These are phyloP conservation scores for Gorsachius magnificus DNA, from an alignment of 2,797 vertebrate species.

Conservation along the genomic window DNA sequence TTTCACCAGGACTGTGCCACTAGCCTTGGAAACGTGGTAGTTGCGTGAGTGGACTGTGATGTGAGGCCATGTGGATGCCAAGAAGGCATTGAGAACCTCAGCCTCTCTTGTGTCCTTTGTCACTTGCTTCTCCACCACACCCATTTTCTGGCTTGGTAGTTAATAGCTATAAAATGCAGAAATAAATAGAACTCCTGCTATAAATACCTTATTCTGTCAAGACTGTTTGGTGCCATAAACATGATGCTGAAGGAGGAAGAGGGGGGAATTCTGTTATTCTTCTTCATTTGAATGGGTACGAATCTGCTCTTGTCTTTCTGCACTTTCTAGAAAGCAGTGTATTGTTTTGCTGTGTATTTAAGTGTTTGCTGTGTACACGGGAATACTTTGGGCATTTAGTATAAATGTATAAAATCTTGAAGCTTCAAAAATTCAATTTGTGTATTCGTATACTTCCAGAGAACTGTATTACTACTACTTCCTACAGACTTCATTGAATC, in stretches of 20 bases:
- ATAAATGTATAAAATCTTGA: neutral
- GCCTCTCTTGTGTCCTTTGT: neutral
- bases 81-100: neutral
- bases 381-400: neutral
- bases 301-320: neutral
- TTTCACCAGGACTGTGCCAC: neutral
- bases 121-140: neutral
- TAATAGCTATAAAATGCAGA: neutral
- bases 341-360: neutral
- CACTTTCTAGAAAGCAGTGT: accelerated
- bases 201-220: neutral
- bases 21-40: neutral
- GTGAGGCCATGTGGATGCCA: neutral
- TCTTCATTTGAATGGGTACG: neutral
- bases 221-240: neutral
- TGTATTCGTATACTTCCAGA: neutral
- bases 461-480: neutral
- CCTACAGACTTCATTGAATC: neutral
- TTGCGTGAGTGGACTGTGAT: neutral
- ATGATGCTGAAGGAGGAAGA: neutral
- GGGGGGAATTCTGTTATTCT: neutral
- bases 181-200: neutral
- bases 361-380: neutral
- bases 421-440: neutral
- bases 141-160: neutral